Evolutionary conservation across 2,113 vertebrate genomes (phyloP).

Genomic region (Datnioides undecimradiatus): DNA sequence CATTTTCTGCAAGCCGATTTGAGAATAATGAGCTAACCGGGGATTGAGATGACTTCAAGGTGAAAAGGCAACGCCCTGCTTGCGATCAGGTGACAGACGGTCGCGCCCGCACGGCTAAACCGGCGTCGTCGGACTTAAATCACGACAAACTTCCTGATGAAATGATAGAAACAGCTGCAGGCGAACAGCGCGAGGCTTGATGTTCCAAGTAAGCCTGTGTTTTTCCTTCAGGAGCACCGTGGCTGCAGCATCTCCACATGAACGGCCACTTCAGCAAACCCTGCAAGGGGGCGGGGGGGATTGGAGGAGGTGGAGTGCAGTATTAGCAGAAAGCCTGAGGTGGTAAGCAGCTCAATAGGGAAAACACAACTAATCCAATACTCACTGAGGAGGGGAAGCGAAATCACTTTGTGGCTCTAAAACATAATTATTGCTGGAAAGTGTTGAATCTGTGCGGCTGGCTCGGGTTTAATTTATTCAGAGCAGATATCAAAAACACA

Average conservation of each 20-base stretch:
- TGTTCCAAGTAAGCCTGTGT: conserved; percentile 38
- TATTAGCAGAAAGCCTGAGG: conserved; percentile 59
- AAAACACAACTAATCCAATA: conserved; percentile 67
- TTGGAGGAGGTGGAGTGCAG: not conserved
- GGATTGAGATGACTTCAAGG: conserved; percentile 36
- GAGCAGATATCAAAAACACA: not conserved
- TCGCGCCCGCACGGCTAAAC: not conserved
- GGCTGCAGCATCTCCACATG: conserved; percentile 32
- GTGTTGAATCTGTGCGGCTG: conserved; percentile 13
- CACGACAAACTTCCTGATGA: conserved; percentile 10
- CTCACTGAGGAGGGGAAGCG: conserved; percentile 43
- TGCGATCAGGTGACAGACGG: not conserved
- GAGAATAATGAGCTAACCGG: conserved; percentile 54
- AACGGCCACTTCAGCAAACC: conserved; percentile 59
- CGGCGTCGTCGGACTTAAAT: not conserved
- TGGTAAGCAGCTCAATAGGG: conserved; percentile 59
- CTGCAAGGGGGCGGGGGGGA: not conserved
- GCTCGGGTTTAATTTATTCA: conserved; percentile 6
- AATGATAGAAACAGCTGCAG: not conserved
- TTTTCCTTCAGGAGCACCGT: conserved; percentile 10
- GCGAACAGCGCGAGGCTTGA: not conserved
- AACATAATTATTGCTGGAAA: conserved; percentile 44
- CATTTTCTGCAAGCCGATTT: conserved; percentile 47
- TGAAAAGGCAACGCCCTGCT: conserved; percentile 15
- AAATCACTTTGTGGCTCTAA: conserved; percentile 31